Evolutionary conservation across 2,113 vertebrate genomes (phyloP).

Genomic region (Xiphophorus maculatus): DNA sequence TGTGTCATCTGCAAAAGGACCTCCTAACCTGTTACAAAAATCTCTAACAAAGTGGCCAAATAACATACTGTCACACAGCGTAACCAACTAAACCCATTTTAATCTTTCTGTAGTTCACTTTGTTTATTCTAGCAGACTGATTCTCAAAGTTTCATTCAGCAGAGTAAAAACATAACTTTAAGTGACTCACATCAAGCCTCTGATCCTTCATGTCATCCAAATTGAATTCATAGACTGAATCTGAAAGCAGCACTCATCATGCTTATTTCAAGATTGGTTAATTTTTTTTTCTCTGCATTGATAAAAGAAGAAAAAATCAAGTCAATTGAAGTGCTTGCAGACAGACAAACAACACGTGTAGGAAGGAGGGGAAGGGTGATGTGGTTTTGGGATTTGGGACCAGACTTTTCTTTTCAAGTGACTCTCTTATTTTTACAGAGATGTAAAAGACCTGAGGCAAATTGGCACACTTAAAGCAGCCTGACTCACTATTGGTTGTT

Average conservation of each 20-base stretch:
- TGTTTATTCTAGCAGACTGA: background rate
- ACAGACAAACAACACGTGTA: background rate
- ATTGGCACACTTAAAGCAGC: background rate
- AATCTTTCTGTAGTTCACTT: background rate
- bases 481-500: background rate
- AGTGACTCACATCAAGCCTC: background rate
- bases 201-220: background rate
- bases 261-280: background rate
- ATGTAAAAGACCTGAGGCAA: background rate
- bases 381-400: background rate
- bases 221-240: constrained; percentile 1
- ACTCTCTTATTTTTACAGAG: background rate
- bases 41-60: background rate
- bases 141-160: background rate
- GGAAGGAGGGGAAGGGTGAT: background rate
- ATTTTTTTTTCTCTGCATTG: background rate
- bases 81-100: background rate
- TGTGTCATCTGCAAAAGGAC: background rate
- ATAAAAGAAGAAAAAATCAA: background rate
- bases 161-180: background rate
- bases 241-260: background rate
- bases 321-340: background rate
- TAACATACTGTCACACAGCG: background rate
- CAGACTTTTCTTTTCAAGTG: background rate
- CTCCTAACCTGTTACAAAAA: background rate